phyloP scores from a whole-genome alignment of 2,113 vertebrate species.

The Pseudopipra pipra region DNA sequence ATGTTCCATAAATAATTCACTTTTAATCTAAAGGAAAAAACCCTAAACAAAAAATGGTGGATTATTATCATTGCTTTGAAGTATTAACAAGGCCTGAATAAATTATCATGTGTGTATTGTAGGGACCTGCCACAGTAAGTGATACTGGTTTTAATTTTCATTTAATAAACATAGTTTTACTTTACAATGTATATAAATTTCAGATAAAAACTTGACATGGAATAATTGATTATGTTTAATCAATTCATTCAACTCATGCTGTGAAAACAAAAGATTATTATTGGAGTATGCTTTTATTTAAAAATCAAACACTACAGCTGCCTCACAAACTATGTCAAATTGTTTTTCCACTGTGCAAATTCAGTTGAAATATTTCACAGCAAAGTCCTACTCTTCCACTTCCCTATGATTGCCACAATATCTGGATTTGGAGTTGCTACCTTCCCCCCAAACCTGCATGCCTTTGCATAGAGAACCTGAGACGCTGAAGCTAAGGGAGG shows the following conservation, averaged over 20 bases:
- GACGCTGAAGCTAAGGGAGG: neutral
- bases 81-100: conserved; percentile 37
- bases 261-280: neutral
- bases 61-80: conserved; percentile 39
- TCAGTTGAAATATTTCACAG: neutral
- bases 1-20: conserved; percentile 32
- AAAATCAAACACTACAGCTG: neutral
- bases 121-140: neutral
- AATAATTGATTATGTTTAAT: neutral
- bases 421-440: neutral
- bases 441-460: too few species aligned
- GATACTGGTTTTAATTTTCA: neutral
- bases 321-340: neutral
- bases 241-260: neutral
- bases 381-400: neutral
- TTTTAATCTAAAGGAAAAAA: conserved; percentile 33
- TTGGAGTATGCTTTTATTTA: neutral
- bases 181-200: neutral
- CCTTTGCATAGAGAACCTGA: neutral
- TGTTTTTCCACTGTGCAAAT: neutral
- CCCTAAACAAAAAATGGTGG: neutral
- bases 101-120: conserved; percentile 21
- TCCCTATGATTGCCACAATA: neutral
- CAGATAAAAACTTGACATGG: neutral
- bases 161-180: neutral